Evolutionary conservation across 2,797 vertebrate genomes (phyloP), one percentile per base, ranked within the genome.

Genomic region (Ctenopoma kingsleyae): DNA sequence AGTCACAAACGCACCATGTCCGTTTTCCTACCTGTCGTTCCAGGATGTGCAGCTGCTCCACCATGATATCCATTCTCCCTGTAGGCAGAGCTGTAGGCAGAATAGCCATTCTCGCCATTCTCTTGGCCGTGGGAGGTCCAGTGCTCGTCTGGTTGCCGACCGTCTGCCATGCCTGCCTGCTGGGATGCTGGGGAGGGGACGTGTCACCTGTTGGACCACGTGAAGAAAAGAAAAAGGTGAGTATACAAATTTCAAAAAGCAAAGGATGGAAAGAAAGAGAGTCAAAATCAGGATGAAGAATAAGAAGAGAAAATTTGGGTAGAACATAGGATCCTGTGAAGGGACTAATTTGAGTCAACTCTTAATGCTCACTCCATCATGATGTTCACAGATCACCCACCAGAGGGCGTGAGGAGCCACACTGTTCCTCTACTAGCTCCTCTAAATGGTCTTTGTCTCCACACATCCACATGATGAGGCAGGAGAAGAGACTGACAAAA

Each of bases 21-120:
- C 0, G 0, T 8, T 25, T 6, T 32, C 80, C 30, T 80, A 93
- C 92, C 91, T 87, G 90, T 91, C 0, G 94, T 92, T 84, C 94
- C 95, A 66, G 94, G 94, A 80, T 92, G 96, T 16, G 92, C 94
- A 0, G 95, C 84, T 10, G 94, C 87, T 53, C 94, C 96, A 20
- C 95, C 96, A 0, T 97, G 96, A 91, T 95, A 97, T 1, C 96
- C 96, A 0, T 97, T 98, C 93, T 97, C 96, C 93, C 94, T 95
- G 92, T 95, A 95, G 81, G 79, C 77, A 8, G 95, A 72, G 78
- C 89, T 80, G 80, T 92, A 91, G 81, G 86, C 69, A 2, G 91
- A 90, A 85, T 87, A 91, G 66, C 90, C 90, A 6, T 92, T 93
- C 78, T 92, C 84, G 22, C 87, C 85, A 10, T 91, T 88, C 74